These are phyloP conservation scores for Dryadula phaetusa DNA, from an alignment of 2,888 invertebrate species.

Conservation along the genomic window DNA sequence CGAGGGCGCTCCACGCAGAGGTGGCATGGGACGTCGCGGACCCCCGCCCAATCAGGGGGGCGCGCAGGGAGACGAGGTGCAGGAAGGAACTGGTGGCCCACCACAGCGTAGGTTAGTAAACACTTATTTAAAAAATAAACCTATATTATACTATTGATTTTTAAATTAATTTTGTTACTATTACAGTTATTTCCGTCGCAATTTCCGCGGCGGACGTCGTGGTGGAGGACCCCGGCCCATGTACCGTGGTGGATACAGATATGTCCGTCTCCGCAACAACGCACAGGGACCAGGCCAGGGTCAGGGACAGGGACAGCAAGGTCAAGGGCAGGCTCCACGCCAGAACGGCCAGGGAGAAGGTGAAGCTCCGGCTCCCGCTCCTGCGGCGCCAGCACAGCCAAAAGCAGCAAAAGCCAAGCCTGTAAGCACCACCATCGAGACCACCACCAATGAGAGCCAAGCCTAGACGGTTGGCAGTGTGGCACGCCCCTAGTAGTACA, in stretches of 20 bases:
- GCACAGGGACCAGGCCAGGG: constrained; percentile 56
- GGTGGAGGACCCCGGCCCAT: constrained; percentile 71
- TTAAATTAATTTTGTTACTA: neutral
- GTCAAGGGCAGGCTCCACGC: constrained; percentile 54
- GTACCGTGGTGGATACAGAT: constrained; percentile 74
- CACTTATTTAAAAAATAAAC: neutral
- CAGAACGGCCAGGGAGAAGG: constrained; percentile 65
- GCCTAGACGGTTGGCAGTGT: constrained; percentile 66
- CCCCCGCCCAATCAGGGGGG: constrained; percentile 76
- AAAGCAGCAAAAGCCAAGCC: constrained; percentile 69
- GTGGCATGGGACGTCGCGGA: constrained; percentile 83
- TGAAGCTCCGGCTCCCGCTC: constrained; percentile 58
- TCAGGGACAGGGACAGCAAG: constrained; percentile 52
- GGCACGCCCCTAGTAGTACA: constrained; percentile 70
- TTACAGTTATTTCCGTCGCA: constrained; percentile 89
- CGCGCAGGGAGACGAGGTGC: constrained; percentile 77
- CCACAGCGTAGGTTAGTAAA: constrained; percentile 72
- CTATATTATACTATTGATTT: neutral
- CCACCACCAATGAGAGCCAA: constrained; percentile 81
- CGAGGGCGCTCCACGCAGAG: constrained; percentile 85
- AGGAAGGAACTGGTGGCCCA: constrained; percentile 70
- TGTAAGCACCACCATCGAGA: constrained; percentile 71
- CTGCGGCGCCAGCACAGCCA: constrained; percentile 61
- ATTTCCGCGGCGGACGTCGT: constrained; percentile 88
- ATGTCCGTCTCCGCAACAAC: constrained; percentile 71